phyloP scores from a whole-genome alignment of 2,113 vertebrate genomes.

The Papio anubis region DNA sequence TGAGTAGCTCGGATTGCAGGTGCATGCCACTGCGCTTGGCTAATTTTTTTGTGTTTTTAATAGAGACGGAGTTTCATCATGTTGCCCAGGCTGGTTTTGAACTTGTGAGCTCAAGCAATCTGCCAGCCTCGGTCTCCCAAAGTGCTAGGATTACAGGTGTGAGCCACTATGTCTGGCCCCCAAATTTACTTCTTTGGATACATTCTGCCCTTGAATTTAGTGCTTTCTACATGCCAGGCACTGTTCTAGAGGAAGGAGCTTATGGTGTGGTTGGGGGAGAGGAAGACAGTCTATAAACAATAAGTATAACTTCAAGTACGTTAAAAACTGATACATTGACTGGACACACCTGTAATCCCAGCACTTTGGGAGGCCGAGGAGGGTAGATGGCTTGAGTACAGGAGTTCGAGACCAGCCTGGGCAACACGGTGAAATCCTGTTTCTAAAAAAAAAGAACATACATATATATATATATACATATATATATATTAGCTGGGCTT shows the following conservation, averaged over 20 bases:
- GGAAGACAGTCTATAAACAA: neutral
- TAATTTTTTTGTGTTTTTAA: neutral
- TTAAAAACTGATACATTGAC: neutral
- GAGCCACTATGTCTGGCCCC: fast-evolving
- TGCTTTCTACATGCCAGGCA: neutral
- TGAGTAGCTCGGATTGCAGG: neutral
- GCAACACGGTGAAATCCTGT: too few species aligned
- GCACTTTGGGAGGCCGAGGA: too few species aligned
- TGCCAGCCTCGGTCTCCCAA: neutral
- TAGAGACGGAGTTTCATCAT: neutral
- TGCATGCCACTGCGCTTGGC: neutral
- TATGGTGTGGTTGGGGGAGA: neutral
- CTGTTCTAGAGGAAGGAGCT: neutral
- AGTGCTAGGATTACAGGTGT: neutral
- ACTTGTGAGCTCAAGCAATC: neutral
- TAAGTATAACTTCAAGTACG: neutral
- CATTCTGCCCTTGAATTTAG: neutral
- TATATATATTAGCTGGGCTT: too few species aligned
- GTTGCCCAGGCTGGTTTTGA: neutral
- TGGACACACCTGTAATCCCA: too few species aligned
- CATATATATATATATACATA: too few species aligned
- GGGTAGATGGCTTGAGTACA: too few species aligned
- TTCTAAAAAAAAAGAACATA: too few species aligned
- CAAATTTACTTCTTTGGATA: neutral
- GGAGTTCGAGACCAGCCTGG: too few species aligned